Percentiles rank a stretch among this genome's conserved stretches.
phyloP scores from a whole-genome alignment of 2,113 vertebrate genomes.

The Dromas ardeola region DNA sequence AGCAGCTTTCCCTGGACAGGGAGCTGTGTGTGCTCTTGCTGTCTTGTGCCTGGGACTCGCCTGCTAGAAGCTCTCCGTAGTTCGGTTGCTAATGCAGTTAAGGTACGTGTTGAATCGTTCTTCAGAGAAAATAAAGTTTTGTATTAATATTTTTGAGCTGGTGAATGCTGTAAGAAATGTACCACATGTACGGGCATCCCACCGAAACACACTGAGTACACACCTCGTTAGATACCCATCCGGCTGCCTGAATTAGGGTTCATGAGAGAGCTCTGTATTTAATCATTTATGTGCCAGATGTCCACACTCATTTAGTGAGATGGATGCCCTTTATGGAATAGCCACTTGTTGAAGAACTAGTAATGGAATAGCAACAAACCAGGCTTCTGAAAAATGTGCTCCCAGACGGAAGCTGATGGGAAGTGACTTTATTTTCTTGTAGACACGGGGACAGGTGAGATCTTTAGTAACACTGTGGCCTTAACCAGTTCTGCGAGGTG shows the following conservation, averaged over 20 bases:
- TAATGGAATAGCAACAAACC: background rate
- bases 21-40: background rate
- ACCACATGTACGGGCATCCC: fast-evolving
- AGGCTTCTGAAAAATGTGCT: background rate
- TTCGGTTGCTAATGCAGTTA: background rate
- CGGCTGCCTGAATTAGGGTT: background rate
- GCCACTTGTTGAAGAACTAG: background rate
- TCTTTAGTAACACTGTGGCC: background rate
- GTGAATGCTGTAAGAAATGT: background rate
- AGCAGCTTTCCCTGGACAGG: background rate
- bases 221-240: fast-evolving
- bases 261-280: fast-evolving
- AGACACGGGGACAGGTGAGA: background rate
- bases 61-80: background rate
- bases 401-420: background rate
- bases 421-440: background rate
- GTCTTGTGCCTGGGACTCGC: background rate
- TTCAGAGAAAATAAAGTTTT: slow-evolving; percentile 29
- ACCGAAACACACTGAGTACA: background rate
- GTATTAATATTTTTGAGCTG: background rate
- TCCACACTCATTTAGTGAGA: background rate
- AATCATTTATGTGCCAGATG: background rate
- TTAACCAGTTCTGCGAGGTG: background rate
- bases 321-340: background rate
- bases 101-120: background rate